Evolutionary conservation across 2,113 vertebrate genomes (phyloP), one percentile per base, ranked within the genome.

Genomic region (Poeciliopsis occidentalis): DNA sequence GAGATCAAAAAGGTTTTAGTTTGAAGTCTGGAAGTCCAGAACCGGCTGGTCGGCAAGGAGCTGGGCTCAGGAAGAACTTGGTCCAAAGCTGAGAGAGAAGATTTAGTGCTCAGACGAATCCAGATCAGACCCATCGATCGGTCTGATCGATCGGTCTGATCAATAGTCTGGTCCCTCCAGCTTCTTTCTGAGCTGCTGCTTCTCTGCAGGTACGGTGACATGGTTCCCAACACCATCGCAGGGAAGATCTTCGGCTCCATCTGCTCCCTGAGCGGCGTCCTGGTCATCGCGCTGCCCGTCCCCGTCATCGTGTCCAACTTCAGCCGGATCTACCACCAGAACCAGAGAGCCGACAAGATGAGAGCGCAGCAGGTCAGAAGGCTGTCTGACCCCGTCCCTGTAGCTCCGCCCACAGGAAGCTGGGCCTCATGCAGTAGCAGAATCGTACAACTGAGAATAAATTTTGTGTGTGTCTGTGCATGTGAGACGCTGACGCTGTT

Each of bases 231-330:
- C 86, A 93, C 92, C 73, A 92, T 93, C 6, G 92, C 92, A 0
- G 92, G 92, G 67, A 93, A 93, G 86, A 93, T 93, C 85, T 93
- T 93, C 29, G 92, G 92, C 5, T 93, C 92, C 8, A 93, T 93
- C 80, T 93, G 92, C 63, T 93, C 92, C 0, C 86, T 93, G 0
- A 93, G 92, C 10, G 91, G 92, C n/a, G 92, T 93, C 15, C 82
- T 93, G 86, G 92, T 93, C 13, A 93, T 93, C 60, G 92, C 92
- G 0, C 88, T 93, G 54, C 92, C 92, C 0, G 92, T 93, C 10
- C 92, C 92, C 0, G 92, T 93, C 86, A 93, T 93, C 22, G 92
- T 93, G 51, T 93, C 92, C 79, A 93, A 93, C 84, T 93, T 93
- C 87, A 93, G 92, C 71, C 90, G 91, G 0, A 93, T 93, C 85